These are phyloP conservation scores for Plagiodera versicolora DNA, from an alignment of 2,888 invertebrate species.

Conservation along the genomic window DNA sequence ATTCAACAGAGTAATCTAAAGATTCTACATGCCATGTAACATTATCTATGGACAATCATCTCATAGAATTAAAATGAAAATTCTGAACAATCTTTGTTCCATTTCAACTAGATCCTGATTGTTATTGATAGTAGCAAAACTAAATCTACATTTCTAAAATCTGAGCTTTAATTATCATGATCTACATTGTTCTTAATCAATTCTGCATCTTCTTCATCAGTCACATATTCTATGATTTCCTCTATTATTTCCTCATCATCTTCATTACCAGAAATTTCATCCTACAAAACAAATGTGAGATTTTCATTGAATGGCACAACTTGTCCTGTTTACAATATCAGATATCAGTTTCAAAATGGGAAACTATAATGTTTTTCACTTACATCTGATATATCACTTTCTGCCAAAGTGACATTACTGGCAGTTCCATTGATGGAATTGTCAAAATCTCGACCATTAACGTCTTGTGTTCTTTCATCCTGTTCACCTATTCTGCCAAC, in stretches of 20 bases:
- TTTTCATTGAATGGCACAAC: too few relatives aligned
- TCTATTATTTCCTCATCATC: constrained; percentile 11
- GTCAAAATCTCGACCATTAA: neutral
- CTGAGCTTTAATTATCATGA: constrained; percentile 4
- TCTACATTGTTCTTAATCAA: constrained; percentile 8
- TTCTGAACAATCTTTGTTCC: neutral
- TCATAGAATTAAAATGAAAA: too few relatives aligned
- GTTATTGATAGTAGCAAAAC: neutral
- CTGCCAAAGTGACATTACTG: neutral
- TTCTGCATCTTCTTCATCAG: constrained; percentile 17
- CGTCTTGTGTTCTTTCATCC: neutral
- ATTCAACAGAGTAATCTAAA: neutral
- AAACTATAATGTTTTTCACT: neutral
- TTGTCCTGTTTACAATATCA: too few relatives aligned
- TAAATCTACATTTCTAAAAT: neutral
- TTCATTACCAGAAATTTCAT: constrained; percentile 7
- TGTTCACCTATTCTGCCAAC: neutral
- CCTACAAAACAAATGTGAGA: neutral
- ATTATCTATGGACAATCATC: neutral
- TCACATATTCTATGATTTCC: constrained; percentile 20
- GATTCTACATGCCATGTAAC: neutral
- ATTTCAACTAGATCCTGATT: too few relatives aligned
- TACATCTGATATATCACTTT: constrained; percentile 10
- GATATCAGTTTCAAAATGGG: too few relatives aligned
- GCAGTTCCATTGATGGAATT: constrained; percentile 3